These are phyloP conservation scores for Xyliphius kryptos DNA, from an alignment of 2,113 vertebrate genomes.

Conservation along the genomic window DNA sequence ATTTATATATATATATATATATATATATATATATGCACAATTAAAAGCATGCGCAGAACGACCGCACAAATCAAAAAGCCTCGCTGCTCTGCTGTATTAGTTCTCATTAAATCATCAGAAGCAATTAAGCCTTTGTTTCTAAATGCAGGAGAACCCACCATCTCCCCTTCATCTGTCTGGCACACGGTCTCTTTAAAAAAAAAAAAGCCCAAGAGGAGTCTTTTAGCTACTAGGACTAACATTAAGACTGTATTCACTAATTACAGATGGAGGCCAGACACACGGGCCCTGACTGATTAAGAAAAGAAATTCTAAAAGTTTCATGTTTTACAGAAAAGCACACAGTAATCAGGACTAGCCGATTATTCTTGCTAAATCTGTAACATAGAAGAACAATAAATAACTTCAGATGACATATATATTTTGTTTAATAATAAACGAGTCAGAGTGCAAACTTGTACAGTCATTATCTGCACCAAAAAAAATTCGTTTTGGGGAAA, in stretches of 20 bases:
- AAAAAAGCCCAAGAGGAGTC: slow-evolving; percentile 50
- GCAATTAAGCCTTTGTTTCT: slow-evolving; percentile 69
- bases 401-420: no score
- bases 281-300: no score
- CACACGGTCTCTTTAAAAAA: slow-evolving; percentile 33
- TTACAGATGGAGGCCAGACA: not conserved
- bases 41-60: slow-evolving; percentile 56
- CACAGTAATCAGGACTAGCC: no score
- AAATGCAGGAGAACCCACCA: slow-evolving; percentile 18
- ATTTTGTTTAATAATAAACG: no score
- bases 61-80: slow-evolving; percentile 62
- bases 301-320: no score
- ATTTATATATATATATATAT: slow-evolving; percentile 30
- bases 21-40: slow-evolving; percentile 6
- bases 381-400: no score
- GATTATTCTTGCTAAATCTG: no score
- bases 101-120: slow-evolving; percentile 56
- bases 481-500: no score
- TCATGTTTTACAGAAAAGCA: not conserved
- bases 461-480: no score
- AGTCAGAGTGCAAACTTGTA: no score
- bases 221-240: slow-evolving; percentile 57
- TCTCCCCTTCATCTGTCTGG: slow-evolving; percentile 27
- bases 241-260: slow-evolving; percentile 31
- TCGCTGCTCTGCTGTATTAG: slow-evolving; percentile 64